Percentiles rank a stretch among this genome's conserved stretches.
phyloP scores from a whole-genome alignment of 1,140 invertebrate species.

The Pseudomyrmex sp. region DNA sequence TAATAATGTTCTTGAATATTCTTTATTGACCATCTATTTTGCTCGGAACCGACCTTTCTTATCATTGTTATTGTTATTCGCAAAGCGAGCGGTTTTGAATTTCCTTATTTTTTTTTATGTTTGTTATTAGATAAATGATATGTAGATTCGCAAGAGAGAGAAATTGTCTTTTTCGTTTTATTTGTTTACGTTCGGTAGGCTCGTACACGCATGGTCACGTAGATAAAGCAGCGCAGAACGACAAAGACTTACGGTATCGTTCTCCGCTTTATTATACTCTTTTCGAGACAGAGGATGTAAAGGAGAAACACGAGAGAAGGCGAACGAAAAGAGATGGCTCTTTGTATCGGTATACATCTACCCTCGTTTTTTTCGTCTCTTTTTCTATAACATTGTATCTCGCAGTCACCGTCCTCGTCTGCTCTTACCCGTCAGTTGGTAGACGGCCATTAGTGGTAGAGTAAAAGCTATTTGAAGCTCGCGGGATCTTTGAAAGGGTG shows the following conservation, averaged over 20 bases:
- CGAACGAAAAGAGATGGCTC: slow-evolving; percentile 65
- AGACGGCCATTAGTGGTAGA: slow-evolving; percentile 80
- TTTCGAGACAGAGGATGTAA: slow-evolving; percentile 81
- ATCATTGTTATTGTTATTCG: no score
- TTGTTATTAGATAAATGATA: neutral
- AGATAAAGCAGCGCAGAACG: slow-evolving; percentile 62
- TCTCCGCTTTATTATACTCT: slow-evolving; percentile 77
- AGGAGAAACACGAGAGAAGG: slow-evolving; percentile 70
- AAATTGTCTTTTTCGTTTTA: neutral
- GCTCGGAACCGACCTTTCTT: no score
- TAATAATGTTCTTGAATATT: no score
- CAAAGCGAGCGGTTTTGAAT: no score
- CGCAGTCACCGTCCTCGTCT: slow-evolving; percentile 47
- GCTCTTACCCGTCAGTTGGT: slow-evolving; percentile 71
- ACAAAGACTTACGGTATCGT: slow-evolving; percentile 79
- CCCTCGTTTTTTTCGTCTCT: slow-evolving; percentile 62
- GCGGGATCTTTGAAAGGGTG: slow-evolving; percentile 75
- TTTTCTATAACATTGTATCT: slow-evolving; percentile 58
- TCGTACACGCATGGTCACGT: neutral
- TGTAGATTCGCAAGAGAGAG: neutral
- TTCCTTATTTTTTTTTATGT: neutral
- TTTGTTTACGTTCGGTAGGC: neutral
- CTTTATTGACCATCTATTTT: no score
- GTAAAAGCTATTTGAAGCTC: slow-evolving; percentile 83
- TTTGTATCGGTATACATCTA: slow-evolving; percentile 75